Conservation (phyloP, 2,888 invertebrate species). For the Folsomia manolachei region DNA sequence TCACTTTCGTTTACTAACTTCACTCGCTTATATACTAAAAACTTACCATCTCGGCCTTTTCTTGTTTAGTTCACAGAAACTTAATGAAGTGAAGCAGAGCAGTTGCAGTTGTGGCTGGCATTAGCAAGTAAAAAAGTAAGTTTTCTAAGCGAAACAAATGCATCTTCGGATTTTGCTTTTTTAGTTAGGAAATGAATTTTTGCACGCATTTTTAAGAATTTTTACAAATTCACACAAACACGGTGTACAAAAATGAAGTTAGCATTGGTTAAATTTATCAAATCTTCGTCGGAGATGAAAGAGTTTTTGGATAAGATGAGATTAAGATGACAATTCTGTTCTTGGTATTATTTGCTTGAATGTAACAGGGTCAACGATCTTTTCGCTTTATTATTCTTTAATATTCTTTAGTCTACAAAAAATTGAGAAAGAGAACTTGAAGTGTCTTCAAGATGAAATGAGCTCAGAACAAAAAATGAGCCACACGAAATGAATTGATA, state of each 20-base stretch:
- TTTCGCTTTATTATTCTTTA: not conserved
- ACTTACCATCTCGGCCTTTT: not conserved
- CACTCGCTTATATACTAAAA: not conserved
- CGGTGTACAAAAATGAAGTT: not conserved
- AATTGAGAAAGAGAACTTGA: not conserved
- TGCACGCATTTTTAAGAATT: too few species aligned
- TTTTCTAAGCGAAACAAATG: not conserved
- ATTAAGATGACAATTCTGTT: too few species aligned
- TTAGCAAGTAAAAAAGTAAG: not conserved
- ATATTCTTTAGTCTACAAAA: not conserved
- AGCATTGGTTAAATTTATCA: too few species aligned
- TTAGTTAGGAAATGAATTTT: too few species aligned
- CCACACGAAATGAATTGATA: not conserved
- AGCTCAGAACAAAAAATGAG: not conserved
- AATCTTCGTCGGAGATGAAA: too few species aligned
- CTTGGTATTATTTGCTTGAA: too few species aligned
- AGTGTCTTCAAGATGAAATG: too few species aligned
- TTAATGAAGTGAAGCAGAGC: not conserved
- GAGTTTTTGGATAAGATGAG: too few species aligned
- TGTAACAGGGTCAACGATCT: not conserved
- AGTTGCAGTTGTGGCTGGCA: not conserved
- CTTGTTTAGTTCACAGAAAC: not conserved
- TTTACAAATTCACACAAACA: too few species aligned
- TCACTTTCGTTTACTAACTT: too few species aligned
- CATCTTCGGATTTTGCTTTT: too few species aligned